Evolutionary conservation across 2,888 invertebrate species (phyloP), one percentile per base, ranked within the genome.

Genomic region (Drosophila nigricruria): DNA sequence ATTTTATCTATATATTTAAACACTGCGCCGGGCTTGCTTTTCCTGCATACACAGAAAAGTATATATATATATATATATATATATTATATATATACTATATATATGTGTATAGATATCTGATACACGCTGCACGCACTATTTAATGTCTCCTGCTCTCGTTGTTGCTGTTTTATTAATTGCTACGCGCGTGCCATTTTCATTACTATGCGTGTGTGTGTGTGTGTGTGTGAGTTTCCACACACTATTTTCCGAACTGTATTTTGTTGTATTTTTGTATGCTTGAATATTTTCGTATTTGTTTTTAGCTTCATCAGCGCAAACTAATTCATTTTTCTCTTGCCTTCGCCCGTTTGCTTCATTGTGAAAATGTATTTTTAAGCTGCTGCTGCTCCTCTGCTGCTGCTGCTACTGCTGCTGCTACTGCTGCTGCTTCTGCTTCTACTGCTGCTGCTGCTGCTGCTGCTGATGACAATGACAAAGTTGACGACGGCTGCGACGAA

Each of bases 301-400:
- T 78, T 74, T 49, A 61, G 56, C 53, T 77, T 59, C 64, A 69
- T 61, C 73, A 76, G 50, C 78, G 60, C 70, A 75, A 78, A 60
- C 65, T 74, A 74, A 77, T 75, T 71, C 65, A 79, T 78, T 71
- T 67, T 69, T 72, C 67, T 65, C 84, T 83, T 83, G 87, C 87
- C 83, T 83, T 84, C 84, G 80, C 81, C 81, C 80, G 77, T 73
- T 88, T 85, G 79, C 74, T 85, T 86, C 84, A 85, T 85, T 86
- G 84, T 88, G 87, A 86, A 86, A 86, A 86, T 86, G 88, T 86
- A 86, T 88, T 86, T 86, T 86, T 88, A 88, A 88, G 85, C 88
- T 81, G 82, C 72, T 77, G 81, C 79, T 79, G 40, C 72, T 60
- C 75, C 61, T 57, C 76, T 70, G 65, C 53, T 79, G 58, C 56